Base-by-base conservation (phyloP, 2,888 invertebrate species). In the Papilio demoleus region DNA sequence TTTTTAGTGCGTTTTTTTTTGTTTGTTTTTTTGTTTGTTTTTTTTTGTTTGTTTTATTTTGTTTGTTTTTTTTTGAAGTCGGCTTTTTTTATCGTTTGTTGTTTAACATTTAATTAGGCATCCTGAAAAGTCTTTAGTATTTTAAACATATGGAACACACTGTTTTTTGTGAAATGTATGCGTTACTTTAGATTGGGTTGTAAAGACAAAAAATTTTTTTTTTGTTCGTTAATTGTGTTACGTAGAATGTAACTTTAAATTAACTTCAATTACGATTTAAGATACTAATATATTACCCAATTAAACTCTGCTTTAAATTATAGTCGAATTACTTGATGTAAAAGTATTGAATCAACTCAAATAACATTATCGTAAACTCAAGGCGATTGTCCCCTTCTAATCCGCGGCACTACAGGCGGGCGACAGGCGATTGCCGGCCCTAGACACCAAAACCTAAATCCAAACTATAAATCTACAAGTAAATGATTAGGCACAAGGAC, bases 301-400 rank as follows among this genome's bases (percentile, higher is more conserved):
- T 50, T 50, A 24, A 24, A 50, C 14, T 24, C 2, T 14, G 5
- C 12, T 24, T 24, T 14, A 1, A 19, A 47, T 47, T 11, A 24
- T 12, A 24, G 14, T 1, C 50, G 19, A 12, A 56, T 31, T 14
- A 14, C n/a, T 53, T 56, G 6, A 8, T 27, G 27, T 14, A 27
- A 31, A 50, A 50, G 3, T 47, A 22, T 19, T 47, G 12, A 22
- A 47, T 22, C 22, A 22, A 27, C 1, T 31, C 6, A 56, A 56
- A 56, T n/a, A 53, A 53, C 14, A 56, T 56, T 17, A 27, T 27
- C 8, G 9, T 19, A 24, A 17, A 36, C 34, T 61, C 61, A 67
- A 67, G 67, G 67, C 50, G 61, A 56, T 38, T 31, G 31, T 45
- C 53, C 67, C 67, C 61, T 67, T 62, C 61, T 67, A 67, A 67